These are phyloP conservation scores for Hofmannophila pseudospretella DNA, from an alignment of 2,888 invertebrate genomes.

Conservation along the genomic window DNA sequence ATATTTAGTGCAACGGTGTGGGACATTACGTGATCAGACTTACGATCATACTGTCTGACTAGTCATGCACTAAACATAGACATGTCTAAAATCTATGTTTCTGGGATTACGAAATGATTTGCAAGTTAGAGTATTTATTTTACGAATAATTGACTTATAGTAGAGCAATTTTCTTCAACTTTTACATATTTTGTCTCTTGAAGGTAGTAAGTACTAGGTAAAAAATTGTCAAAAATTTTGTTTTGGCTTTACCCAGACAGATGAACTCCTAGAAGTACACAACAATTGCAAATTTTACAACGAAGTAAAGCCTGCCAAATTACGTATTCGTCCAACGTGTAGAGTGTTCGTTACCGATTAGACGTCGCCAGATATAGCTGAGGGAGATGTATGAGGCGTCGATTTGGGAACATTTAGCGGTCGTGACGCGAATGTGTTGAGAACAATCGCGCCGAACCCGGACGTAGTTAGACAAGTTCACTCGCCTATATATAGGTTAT, in stretches of 20 bases:
- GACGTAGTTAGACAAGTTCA: conserved; percentile 25
- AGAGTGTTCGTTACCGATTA: conserved; percentile 46
- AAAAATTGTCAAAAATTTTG: background rate
- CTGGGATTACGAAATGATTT: no score
- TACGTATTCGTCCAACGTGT: conserved; percentile 40
- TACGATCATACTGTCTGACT: conserved; percentile 1
- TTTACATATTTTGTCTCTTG: no score
- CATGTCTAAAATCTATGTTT: no score
- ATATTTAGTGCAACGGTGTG: conserved; percentile 8
- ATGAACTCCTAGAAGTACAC: conserved; percentile 59
- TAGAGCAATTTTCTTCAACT: no score
- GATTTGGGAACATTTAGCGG: conserved; percentile 45
- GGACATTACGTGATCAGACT: conserved; percentile 14
- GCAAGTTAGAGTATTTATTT: no score
- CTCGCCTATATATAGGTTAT: no score
- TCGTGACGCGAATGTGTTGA: conserved; percentile 47
- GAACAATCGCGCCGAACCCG: conserved; percentile 48
- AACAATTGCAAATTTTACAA: conserved; percentile 15
- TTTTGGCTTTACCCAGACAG: conserved; percentile 28
- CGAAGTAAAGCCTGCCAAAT: conserved; percentile 20
- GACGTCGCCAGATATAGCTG: conserved; percentile 45
- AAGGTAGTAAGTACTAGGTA: background rate
- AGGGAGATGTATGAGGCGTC: conserved; percentile 60
- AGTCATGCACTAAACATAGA: background rate
- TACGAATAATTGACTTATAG: no score